Evolutionary conservation across 2,888 invertebrate genomes (phyloP).

Genomic region (Torymus aiolomorphi): DNA sequence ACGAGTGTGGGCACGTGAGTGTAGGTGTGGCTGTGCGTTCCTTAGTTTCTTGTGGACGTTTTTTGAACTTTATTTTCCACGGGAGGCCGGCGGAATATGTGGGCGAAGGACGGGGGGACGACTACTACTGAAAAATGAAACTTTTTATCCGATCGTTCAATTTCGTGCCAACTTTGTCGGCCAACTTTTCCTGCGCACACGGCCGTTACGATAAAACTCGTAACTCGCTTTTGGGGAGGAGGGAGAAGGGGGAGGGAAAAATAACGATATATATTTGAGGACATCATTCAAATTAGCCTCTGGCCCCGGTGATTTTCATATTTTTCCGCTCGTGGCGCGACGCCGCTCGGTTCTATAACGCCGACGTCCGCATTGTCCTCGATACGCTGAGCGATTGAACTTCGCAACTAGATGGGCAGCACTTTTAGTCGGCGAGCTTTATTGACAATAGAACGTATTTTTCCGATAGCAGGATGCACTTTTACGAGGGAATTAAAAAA

Average conservation of each 20-base stretch:
- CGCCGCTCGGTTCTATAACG: too few relatives aligned
- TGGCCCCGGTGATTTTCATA: background rate
- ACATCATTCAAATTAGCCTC: conserved; percentile 38
- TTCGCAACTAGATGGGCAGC: background rate
- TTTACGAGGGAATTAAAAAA: background rate
- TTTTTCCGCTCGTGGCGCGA: too few relatives aligned
- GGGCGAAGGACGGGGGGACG: too few relatives aligned
- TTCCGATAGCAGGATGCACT: background rate
- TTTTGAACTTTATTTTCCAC: background rate
- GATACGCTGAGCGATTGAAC: too few relatives aligned
- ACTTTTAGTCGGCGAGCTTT: background rate
- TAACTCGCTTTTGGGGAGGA: conserved; percentile 15
- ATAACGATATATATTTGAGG: conserved; percentile 26
- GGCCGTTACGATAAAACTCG: conserved; percentile 28
- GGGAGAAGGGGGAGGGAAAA: background rate
- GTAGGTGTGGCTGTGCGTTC: background rate
- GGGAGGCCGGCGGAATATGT: too few relatives aligned
- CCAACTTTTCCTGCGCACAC: conserved; percentile 35
- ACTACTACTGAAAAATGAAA: conserved; percentile 36
- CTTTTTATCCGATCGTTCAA: conserved; percentile 52
- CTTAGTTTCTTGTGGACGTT: background rate
- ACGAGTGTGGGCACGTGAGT: too few relatives aligned
- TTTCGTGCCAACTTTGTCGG: conserved; percentile 46
- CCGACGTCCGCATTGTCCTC: too few relatives aligned
- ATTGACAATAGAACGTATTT: background rate